Evolutionary conservation across 2,888 invertebrate species (phyloP), one percentile per base, ranked within the genome.

Genomic region (Sisyra terminalis): DNA sequence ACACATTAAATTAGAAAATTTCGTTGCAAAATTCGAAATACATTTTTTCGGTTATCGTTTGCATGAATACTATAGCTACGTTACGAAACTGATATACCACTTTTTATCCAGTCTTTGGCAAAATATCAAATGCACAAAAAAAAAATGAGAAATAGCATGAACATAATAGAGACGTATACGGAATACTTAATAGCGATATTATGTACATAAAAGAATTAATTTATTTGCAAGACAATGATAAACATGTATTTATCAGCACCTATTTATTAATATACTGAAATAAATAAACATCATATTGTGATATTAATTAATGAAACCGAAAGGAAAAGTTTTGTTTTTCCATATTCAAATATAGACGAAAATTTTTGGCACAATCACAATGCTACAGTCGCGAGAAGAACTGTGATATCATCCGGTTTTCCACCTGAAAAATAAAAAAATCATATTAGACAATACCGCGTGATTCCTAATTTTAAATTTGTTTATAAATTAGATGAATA

Each of bases 371-470:
- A 9, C 11, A 29, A 40, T 73, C 69, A 75, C 71, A 80, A 76
- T 59, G 85, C 83, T 67, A 96, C 90, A 52, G 90, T 87, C 53
- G 94, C 92, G 54, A 96, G 75, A 57, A 97, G 78, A 61, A 96
- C 90, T 58, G 96, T 96, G 65, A 97, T 94, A 70, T 97, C 97
- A 64, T 97, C 97, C 47, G 96, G 96, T 67, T 97, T 97, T 45
- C 97, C 96, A 60, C 97, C 94, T 84, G 71, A 41, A 72, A 78
- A 56, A 51, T 60, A 59, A 56, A 50, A 52, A 48, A 51, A 61
- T 3, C 14, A n/a, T 5, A 13, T 32, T 32, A 9, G 11, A 32
- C 32, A 13, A n/a, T 32, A 14, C 14, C 14, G 14, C 32, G 14
- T 32, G 32, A 24, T 24, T 24, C 24, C 24, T 24, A 24, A 24